Conservation (phyloP, 1,140 invertebrate species). For the Lordiphosa stackelbergi region DNA sequence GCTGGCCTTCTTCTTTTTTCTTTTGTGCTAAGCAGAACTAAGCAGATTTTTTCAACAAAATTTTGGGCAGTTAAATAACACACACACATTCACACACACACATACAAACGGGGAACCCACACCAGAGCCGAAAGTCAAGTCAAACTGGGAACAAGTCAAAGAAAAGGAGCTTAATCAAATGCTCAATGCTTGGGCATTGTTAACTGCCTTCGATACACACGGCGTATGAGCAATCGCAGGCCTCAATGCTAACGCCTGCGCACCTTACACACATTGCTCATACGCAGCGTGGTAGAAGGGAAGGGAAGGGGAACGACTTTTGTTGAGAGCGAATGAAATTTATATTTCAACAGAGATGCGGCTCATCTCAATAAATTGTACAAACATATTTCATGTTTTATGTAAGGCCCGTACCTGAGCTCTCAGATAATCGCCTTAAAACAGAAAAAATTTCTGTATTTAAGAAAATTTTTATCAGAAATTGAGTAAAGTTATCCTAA, state of each 20-base stretch:
- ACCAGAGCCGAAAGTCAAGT: slow-evolving; percentile 6
- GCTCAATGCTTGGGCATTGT: slow-evolving; percentile 25
- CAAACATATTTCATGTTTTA: no score
- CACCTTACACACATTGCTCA: slow-evolving; percentile 25
- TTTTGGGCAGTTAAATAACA: slow-evolving; percentile 47
- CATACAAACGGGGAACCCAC: not conserved
- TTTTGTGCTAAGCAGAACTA: slow-evolving; percentile 14
- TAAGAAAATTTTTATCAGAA: no score
- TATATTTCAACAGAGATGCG: no score
- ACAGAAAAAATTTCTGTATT: no score
- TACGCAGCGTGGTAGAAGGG: slow-evolving; percentile 33
- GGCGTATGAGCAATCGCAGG: slow-evolving; percentile 54
- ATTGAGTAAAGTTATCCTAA: no score
- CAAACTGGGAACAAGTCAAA: not conserved
- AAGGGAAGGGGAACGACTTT: not conserved
- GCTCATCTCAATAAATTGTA: no score
- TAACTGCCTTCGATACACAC: slow-evolving; percentile 18
- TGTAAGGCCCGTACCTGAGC: no score
- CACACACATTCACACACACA: slow-evolving; percentile 6
- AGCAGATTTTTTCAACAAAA: slow-evolving; percentile 43
- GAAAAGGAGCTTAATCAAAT: no score
- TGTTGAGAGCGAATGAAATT: no score
- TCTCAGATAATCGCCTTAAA: no score
- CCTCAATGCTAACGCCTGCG: slow-evolving; percentile 7
- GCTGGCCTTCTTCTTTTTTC: slow-evolving; percentile 36